These are phyloP conservation scores for Leucoma salicis DNA, from an alignment of 2,888 invertebrate species.

Conservation along the genomic window DNA sequence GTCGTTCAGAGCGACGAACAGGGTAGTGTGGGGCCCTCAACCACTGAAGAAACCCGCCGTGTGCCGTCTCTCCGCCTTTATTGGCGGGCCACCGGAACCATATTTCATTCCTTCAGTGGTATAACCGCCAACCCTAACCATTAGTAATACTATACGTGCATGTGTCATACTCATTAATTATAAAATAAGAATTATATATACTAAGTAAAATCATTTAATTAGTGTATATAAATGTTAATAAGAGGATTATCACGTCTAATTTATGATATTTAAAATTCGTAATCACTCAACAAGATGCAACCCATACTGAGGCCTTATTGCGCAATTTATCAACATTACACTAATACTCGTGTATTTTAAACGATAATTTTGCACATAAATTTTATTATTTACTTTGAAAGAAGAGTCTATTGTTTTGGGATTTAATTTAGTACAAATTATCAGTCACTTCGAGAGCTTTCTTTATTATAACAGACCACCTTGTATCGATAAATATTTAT, in stretches of 20 bases:
- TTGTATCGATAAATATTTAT: conserved; percentile 38
- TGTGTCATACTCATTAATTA: conserved; percentile 4
- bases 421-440: conserved; percentile 13
- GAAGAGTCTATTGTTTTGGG: conserved; percentile 10
- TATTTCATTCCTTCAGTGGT: too few relatives aligned
- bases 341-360: conserved; percentile 14
- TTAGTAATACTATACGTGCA: background rate
- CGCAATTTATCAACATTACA: conserved; percentile 25
- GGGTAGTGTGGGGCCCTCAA: too few relatives aligned
- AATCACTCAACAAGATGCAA: conserved; percentile 17
- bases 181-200: conserved; percentile 11
- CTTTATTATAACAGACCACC: conserved; percentile 33
- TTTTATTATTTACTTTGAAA: conserved; percentile 20
- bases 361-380: conserved; percentile 16
- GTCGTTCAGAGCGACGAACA: too few relatives aligned
- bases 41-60: too few relatives aligned
- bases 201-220: conserved; percentile 23
- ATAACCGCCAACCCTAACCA: background rate
- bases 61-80: too few relatives aligned
- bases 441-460: conserved; percentile 14
- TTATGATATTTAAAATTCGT: conserved; percentile 20
- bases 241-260: conserved; percentile 17
- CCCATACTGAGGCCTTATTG: conserved; percentile 16
- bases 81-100: too few relatives aligned
- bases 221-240: conserved; percentile 15